Evolutionary conservation across 2,797 vertebrate genomes (phyloP).

Genomic region (Tarsius wallacei): DNA sequence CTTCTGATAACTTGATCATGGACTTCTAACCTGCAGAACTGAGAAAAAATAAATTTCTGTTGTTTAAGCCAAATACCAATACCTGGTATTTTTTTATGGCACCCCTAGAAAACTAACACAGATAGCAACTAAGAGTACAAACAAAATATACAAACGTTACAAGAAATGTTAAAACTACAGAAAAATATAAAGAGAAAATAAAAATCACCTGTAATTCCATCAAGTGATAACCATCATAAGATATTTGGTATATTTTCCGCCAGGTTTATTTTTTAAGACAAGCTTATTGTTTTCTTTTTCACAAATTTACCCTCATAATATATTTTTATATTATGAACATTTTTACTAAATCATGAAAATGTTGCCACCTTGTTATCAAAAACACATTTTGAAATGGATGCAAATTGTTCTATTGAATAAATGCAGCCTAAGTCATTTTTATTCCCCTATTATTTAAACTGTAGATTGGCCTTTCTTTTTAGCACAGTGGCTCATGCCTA

Average conservation of each 20-base stretch:
- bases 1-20: neutral
- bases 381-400: neutral
- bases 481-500: too few relatives aligned
- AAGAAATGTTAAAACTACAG: neutral
- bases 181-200: neutral
- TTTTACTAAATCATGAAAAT: neutral
- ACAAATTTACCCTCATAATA: neutral
- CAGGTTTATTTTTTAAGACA: neutral
- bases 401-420: neutral
- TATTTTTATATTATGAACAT: neutral
- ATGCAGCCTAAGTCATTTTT: neutral
- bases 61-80: neutral
- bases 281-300: neutral
- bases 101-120: neutral
- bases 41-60: neutral
- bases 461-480: neutral
- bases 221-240: neutral
- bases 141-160: neutral
- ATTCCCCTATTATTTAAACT: neutral
- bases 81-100: neutral
- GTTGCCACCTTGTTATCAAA: neutral
- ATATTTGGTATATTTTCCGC: neutral
- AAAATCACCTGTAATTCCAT: neutral
- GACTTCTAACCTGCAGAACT: neutral
- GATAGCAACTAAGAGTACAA: neutral